Conservation (phyloP, 2,888 invertebrate genomes). For the Anaspis maculata region DNA sequence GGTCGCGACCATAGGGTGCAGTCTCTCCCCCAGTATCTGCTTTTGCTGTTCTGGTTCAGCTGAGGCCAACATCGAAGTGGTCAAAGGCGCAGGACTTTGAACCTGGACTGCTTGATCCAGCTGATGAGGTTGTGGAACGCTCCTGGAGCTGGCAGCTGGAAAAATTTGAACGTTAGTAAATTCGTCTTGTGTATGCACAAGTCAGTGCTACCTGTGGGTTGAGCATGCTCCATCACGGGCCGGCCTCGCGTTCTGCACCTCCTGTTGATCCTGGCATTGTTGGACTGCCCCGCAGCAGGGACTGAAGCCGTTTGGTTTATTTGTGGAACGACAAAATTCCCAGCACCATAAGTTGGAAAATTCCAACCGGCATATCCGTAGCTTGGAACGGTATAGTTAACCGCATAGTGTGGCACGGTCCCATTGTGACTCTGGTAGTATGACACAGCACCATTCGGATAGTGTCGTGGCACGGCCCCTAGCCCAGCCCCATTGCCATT, state of each 20-base stretch:
- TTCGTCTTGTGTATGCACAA: slow-evolving; percentile 84
- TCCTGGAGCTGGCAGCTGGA: slow-evolving; percentile 44
- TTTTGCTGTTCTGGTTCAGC: slow-evolving; percentile 96
- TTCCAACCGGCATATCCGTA: too few species aligned
- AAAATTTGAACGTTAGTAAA: slow-evolving; percentile 83
- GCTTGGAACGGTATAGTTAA: too few species aligned
- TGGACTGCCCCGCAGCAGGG: too few species aligned
- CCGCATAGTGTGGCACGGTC: too few species aligned
- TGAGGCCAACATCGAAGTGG: slow-evolving; percentile 93
- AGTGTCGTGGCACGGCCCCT: too few species aligned
- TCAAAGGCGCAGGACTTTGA: slow-evolving; percentile 92
- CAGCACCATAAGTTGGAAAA: too few species aligned
- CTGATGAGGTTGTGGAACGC: slow-evolving; percentile 61
- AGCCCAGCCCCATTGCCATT: too few species aligned
- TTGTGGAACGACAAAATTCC: too few species aligned
- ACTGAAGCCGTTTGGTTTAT: too few species aligned
- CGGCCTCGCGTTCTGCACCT: slow-evolving; percentile 57
- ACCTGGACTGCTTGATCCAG: slow-evolving; percentile 86
- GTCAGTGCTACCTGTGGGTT: slow-evolving; percentile 60
- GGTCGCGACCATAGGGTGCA: slow-evolving; percentile 92
- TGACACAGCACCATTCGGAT: too few species aligned
- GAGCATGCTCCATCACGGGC: slow-evolving; percentile 58
- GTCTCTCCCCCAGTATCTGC: slow-evolving; percentile 97
- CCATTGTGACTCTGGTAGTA: too few species aligned
- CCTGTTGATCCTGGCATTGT: slow-evolving; percentile 80